Percentiles rank a stretch among this genome's conserved stretches.
phyloP scores from a whole-genome alignment of 2,113 vertebrate species.

The Ornithorhynchus anatinus region DNA sequence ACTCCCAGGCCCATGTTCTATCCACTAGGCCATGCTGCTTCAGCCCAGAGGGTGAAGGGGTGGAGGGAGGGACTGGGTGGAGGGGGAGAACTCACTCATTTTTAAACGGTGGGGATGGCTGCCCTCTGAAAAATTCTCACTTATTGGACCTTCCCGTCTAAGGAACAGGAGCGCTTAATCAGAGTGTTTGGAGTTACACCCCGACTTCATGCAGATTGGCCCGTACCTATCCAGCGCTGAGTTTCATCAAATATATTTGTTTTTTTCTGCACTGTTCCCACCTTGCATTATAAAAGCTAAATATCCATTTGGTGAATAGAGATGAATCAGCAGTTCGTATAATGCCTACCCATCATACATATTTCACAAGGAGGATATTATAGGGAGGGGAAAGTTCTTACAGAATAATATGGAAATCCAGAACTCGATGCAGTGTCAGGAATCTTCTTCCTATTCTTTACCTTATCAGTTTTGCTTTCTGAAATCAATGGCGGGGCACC shows the following conservation, averaged over 20 bases:
- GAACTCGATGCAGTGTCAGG: constrained; percentile 84
- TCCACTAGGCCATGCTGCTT: too few species aligned
- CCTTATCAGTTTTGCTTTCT: constrained; percentile 86
- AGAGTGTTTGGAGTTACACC: constrained; percentile 65
- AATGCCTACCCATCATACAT: constrained; percentile 85
- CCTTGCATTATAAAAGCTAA: constrained; percentile 74
- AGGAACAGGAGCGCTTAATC: constrained; percentile 56
- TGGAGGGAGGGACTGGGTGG: too few species aligned
- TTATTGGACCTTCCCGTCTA: constrained; percentile 50
- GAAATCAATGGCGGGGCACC: constrained; percentile 88
- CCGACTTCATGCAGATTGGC: constrained; percentile 57
- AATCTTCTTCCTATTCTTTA: constrained; percentile 85
- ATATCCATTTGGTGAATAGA: constrained; percentile 75
- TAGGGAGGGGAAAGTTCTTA: constrained; percentile 78
- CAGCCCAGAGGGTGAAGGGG: too few species aligned
- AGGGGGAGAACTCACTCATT: too few species aligned
- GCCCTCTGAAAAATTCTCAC: constrained; percentile 52
- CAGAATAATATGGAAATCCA: constrained; percentile 85
- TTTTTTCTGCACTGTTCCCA: constrained; percentile 63
- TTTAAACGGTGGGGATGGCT: too few species aligned
- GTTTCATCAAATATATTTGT: constrained; percentile 67
- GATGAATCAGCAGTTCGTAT: constrained; percentile 84
- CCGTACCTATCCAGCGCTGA: constrained; percentile 52
- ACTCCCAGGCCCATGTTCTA: too few species aligned
- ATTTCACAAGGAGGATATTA: constrained; percentile 84